These are phyloP conservation scores for Phaenicophaeus curvirostris DNA, from an alignment of 2,797 vertebrate genomes.

Conservation along the genomic window DNA sequence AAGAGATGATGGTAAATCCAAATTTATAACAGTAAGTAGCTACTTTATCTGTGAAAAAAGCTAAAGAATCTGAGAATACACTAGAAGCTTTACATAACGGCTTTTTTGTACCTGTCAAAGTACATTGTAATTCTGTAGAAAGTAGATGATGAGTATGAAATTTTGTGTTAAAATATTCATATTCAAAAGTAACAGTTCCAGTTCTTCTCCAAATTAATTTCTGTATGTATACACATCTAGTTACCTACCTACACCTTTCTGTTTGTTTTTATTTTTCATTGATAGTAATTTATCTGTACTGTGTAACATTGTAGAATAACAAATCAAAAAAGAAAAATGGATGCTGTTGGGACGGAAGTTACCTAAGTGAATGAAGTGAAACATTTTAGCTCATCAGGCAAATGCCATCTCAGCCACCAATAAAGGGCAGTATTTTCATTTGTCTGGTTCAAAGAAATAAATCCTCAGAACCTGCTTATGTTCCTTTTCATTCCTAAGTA, in stretches of 20 bases:
- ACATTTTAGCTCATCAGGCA: neutral
- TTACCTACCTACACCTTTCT: neutral
- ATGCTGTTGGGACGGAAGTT: neutral
- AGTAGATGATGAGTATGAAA: neutral
- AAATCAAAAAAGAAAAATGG: neutral
- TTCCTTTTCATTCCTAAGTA: neutral
- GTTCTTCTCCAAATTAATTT: neutral
- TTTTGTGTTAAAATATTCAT: neutral
- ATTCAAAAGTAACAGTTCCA: neutral
- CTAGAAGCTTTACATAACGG: neutral
- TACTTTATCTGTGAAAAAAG: neutral
- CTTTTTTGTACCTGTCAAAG: neutral
- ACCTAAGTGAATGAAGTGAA: neutral
- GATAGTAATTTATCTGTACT: neutral
- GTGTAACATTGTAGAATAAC: neutral
- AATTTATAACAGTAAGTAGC: neutral
- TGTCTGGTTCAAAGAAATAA: neutral
- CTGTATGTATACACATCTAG: neutral
- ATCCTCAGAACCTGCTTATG: neutral
- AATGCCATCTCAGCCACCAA: neutral
- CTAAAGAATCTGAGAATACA: neutral
- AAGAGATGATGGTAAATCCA: neutral
- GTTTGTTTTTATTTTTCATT: neutral
- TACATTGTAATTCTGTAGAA: neutral
- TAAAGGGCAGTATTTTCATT: conserved; percentile 31